Evolutionary conservation across 2,797 vertebrate genomes (phyloP), one percentile per base, ranked within the genome.

Genomic region (Phataginus tetradactyla): DNA sequence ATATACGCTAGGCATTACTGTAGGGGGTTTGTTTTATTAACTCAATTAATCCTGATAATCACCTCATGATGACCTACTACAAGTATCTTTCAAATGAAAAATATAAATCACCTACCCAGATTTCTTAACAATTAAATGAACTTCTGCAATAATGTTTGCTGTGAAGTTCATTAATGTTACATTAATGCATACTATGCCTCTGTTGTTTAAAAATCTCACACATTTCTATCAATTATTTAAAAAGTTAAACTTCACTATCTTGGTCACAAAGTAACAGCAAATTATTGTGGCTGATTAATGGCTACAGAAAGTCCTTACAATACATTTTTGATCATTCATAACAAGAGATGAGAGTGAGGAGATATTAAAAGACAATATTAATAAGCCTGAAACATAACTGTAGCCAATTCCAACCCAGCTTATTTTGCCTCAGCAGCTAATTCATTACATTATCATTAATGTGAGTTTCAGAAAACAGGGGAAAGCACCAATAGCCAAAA

Each of bases 391-490:
- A 95, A 45, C 49, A 37, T 66, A 91, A 93, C 11, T 45, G 32
- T 23, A 86, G 7, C 53, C 32, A 83, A 0, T 17, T 59, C 79
- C 39, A 66, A 84, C 4, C 5, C 42, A 74, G 51, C 14, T 68
- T 92, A 79, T n/a, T 83, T 37, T 66, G 34, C 87, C 45, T 93
- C 66, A 92, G 45, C 37, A 39, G 11, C 74, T 77, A 85, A 90
- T 18, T 84, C 34, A 90, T 45, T 78, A 71, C 25, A 72, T 86
- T 86, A 55, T 66, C 66, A 91, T 20, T 72, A 84, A 63, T 57
- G 32, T 86, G 69, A 95, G 53, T 81, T 89, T 93, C 39, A 95
- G 68, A 91, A 95, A 96, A 86, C 0, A 81, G 23, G n/a, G 23
- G 69, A 94, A 75, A 32, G 49, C 10, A 87, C 91, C 17, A 96